Percentiles rank a stretch among this genome's conserved stretches.
Conservation (phyloP, 2,888 invertebrate species). For the Cerastoderma edule region DNA sequence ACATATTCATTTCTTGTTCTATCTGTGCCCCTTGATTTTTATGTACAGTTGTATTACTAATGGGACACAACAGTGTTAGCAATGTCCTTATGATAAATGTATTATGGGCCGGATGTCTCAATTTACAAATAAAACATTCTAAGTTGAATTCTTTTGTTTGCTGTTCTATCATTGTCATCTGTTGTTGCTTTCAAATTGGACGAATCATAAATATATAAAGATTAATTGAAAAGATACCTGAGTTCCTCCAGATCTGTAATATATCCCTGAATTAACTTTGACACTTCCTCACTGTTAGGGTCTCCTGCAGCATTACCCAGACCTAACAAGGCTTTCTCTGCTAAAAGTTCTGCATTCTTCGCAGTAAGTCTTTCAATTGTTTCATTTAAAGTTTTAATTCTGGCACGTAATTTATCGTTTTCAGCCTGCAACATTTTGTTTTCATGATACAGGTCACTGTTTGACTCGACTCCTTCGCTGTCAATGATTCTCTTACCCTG, state of each 20-base stretch:
- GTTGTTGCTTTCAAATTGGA: too few relatives aligned
- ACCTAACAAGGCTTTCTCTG: slow-evolving; percentile 85
- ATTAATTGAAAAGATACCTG: too few relatives aligned
- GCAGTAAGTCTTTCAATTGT: slow-evolving; percentile 94
- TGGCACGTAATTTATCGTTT: slow-evolving; percentile 92
- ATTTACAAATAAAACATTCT: too few relatives aligned
- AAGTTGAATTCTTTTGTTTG: too few relatives aligned
- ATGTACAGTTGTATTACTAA: too few relatives aligned
- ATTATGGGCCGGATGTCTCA: too few relatives aligned
- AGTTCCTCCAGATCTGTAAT: slow-evolving; percentile 96
- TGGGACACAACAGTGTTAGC: too few relatives aligned
- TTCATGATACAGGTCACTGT: slow-evolving; percentile 98
- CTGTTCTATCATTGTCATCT: too few relatives aligned
- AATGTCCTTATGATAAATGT: too few relatives aligned
- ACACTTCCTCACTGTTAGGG: slow-evolving; percentile 75
- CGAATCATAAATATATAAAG: too few relatives aligned
- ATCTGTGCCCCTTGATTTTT: too few relatives aligned
- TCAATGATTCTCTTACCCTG: slow-evolving; percentile 94
- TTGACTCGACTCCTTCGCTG: slow-evolving; percentile 93
- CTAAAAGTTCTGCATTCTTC: slow-evolving; percentile 90
- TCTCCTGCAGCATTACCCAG: slow-evolving; percentile 70
- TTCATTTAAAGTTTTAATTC: slow-evolving; percentile 97
- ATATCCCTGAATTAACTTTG: slow-evolving; percentile 91
- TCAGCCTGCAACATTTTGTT: slow-evolving; percentile 96
- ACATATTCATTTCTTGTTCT: too few relatives aligned